Evolutionary conservation across 2,113 vertebrate species (phyloP), one percentile per base, ranked within the genome.

Genomic region (Tonatia bakeri): DNA sequence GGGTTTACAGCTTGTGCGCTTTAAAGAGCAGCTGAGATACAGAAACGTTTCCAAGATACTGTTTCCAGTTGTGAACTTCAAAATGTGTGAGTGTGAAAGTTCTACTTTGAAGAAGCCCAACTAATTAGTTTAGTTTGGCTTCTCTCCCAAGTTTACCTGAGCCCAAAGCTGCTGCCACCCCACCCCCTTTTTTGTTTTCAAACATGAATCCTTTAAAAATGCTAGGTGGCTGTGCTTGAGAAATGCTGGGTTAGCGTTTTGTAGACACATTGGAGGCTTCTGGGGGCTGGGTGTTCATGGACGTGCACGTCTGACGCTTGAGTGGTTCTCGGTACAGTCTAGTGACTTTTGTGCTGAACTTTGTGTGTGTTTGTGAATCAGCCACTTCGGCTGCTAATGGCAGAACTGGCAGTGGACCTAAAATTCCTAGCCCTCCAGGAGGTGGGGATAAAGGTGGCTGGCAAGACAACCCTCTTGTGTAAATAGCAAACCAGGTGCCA

Each of bases 371-470:
- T 83, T 91, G 52, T 61, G 28, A 93, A 33, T 75, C 98, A 97
- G 97, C 98, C 97, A 94, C 98, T 98, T 93, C 98, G 99, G 99
- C 99, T 99, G 98, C 99, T 99, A 98, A 99, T 99, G 99, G 99
- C 99, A 98, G 99, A 99, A 97, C 79, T 99, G 98, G 99, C 99
- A 98, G 99, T 54, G 99, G 99, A 98, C 99, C 99, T 96, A 99
- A 97, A 96, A 97, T 98, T 97, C 99, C 99, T 97, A 99, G 99
- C 95, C 98, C 99, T 97, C 98, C 99, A 98, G 99, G 99, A 98
- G 98, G 99, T 65, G 99, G 99, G 99, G 99, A 99, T 99, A 99
- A 99, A 97, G 99, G 99, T 97, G 97, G 98, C 96, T 99, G 99
- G 99, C 99, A 99, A 26, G 99, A 99, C 13, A 98, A 98, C 38